phyloP scores from a whole-genome alignment of 2,797 vertebrate genomes.

The Bradypodion ventrale region DNA sequence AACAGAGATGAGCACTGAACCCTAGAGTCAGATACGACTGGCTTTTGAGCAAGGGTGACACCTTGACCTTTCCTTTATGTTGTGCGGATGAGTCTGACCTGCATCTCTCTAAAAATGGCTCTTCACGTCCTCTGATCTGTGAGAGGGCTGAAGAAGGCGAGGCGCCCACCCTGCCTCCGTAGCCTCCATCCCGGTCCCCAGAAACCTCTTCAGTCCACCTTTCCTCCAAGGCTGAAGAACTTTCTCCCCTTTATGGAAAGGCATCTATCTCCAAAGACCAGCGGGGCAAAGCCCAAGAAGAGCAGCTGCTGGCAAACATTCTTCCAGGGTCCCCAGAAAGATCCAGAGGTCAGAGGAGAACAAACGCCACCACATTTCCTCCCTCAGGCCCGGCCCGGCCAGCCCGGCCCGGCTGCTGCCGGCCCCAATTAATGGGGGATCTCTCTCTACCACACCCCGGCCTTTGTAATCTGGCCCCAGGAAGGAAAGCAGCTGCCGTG shows the following conservation, averaged over 20 bases:
- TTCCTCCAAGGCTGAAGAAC: not conserved
- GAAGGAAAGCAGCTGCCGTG: not conserved
- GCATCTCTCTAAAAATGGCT: no score
- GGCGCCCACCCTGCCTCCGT: no score
- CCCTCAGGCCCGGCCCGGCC: not conserved
- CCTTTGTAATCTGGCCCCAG: not conserved
- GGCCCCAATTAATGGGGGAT: not conserved
- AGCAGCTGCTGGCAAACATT: not conserved
- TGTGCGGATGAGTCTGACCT: no score
- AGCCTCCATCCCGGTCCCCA: not conserved
- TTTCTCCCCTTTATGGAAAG: not conserved
- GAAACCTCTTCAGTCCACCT: no score
- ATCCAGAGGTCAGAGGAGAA: not conserved
- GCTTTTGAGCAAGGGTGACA: no score
- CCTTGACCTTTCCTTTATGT: no score
- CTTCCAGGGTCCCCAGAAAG: not conserved
- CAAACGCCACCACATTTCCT: no score
- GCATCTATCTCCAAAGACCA: not conserved
- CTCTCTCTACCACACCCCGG: not conserved
- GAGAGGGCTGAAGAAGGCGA: not conserved
- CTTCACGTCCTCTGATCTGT: no score
- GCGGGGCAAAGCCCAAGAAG: no score
- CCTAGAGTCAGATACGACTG: no score
- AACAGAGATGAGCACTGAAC: no score
- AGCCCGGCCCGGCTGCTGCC: not conserved